Percentiles rank a stretch among this genome's conserved stretches.
Conservation (phyloP, 2,888 invertebrate genomes). For the Papilio gigon region DNA sequence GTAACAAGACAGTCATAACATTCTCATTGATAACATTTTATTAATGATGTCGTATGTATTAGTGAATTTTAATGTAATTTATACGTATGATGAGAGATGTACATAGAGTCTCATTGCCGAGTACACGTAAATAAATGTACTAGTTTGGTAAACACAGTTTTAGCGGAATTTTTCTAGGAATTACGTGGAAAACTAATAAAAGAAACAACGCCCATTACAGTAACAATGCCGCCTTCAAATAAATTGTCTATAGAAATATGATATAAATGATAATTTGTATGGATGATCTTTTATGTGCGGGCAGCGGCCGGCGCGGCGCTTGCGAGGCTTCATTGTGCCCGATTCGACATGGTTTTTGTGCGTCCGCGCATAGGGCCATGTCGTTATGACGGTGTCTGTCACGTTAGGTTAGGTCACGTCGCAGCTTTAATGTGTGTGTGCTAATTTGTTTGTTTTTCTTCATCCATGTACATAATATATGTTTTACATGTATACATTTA, state of each 20-base stretch:
- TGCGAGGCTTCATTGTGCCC: slow-evolving; percentile 61
- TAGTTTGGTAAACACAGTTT: background rate
- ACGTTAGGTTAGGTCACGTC: slow-evolving; percentile 53
- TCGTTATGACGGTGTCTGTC: slow-evolving; percentile 59
- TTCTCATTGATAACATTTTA: too few relatives aligned
- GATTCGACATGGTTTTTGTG: slow-evolving; percentile 76
- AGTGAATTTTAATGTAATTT: background rate
- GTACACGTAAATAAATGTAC: too few relatives aligned
- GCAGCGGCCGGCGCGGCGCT: slow-evolving; percentile 44
- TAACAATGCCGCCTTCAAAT: background rate
- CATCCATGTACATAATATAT: background rate
- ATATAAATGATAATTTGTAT: slow-evolving; percentile 47
- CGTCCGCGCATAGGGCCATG: slow-evolving; percentile 50
- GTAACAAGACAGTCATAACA: background rate
- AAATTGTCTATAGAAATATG: slow-evolving; percentile 25
- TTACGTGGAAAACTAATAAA: too few relatives aligned
- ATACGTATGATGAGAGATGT: too few relatives aligned
- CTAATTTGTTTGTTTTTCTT: slow-evolving; percentile 1
- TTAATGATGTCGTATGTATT: too few relatives aligned
- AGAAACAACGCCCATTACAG: background rate
- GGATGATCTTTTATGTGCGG: slow-evolving; percentile 51
- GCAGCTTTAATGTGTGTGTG: slow-evolving; percentile 21
- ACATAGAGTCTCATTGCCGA: too few relatives aligned
- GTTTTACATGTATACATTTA: background rate
- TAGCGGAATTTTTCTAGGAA: background rate